A percentile compares a stretch with the other conserved stretches of the same genome.
These are phyloP conservation scores for Odobenus rosmarus DNA, from an alignment of 2,113 vertebrate species.

Conservation along the genomic window DNA sequence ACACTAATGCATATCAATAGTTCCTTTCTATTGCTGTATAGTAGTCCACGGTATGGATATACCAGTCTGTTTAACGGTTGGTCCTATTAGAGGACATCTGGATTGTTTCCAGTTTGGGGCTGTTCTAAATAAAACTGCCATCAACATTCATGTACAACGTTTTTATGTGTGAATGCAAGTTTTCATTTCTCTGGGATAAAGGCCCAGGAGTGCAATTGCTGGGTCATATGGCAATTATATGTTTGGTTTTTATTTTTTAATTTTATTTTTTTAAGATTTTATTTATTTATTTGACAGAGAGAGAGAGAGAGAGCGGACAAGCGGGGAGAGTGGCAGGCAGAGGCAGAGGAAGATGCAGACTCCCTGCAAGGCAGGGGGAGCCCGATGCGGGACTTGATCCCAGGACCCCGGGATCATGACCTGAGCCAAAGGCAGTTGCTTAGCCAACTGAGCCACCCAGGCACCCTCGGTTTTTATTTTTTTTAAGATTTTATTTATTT, in stretches of 20 bases:
- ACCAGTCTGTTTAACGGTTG: neutral
- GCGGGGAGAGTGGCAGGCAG: no score
- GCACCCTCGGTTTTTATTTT: no score
- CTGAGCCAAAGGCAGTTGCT: no score
- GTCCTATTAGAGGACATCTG: neutral
- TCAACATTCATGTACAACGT: neutral
- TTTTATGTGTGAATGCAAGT: neutral
- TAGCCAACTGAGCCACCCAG: no score
- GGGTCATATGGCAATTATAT: neutral
- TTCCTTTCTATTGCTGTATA: neutral
- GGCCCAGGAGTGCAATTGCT: neutral
- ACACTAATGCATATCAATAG: no score
- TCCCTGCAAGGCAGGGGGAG: no score
- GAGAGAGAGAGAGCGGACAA: no score
- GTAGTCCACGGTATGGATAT: neutral
- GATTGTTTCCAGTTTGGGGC: neutral
- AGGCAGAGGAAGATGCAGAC: no score
- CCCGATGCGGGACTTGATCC: no score
- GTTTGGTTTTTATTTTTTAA: neutral
- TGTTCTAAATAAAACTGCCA: neutral
- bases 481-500: no score
- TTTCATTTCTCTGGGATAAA: neutral
- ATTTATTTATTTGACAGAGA: no score
- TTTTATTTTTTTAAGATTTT: neutral
- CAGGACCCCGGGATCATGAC: no score